Percentiles rank a stretch among this genome's conserved stretches.
These are phyloP conservation scores for Drosophila trapezifrons DNA, from an alignment of 1,140 invertebrate genomes.

Conservation along the genomic window DNA sequence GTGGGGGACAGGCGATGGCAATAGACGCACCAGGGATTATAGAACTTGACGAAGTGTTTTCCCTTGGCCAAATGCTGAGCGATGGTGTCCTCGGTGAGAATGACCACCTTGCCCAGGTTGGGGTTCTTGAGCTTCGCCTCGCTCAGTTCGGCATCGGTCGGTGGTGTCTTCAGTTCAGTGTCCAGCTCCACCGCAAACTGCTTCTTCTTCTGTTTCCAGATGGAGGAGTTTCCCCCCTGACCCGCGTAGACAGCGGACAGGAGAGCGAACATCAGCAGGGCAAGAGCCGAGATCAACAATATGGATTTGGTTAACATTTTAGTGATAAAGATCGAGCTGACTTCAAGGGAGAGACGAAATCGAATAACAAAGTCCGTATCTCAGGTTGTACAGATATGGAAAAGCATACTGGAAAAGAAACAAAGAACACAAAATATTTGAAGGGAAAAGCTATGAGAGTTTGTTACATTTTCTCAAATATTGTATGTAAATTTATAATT, in stretches of 20 bases:
- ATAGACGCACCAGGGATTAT: conserved; percentile 93
- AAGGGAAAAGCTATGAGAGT: too few species aligned
- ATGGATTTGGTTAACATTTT: conserved; percentile 19
- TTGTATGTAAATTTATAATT: too few species aligned
- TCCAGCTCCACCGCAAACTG: conserved; percentile 59
- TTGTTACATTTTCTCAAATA: too few species aligned
- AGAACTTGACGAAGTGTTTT: conserved; percentile 93
- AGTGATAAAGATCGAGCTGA: background rate
- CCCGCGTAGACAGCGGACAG: background rate
- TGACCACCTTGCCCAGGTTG: conserved; percentile 85
- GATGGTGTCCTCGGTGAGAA: conserved; percentile 90
- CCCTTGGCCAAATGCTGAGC: conserved; percentile 87
- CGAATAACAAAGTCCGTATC: too few species aligned
- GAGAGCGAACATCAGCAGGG: conserved; percentile 8
- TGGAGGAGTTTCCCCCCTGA: conserved; percentile 12
- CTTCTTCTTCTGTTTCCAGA: conserved; percentile 34
- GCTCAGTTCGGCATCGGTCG: conserved; percentile 33
- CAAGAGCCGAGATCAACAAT: conserved; percentile 5
- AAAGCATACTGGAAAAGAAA: too few species aligned
- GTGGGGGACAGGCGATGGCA: conserved; percentile 90
- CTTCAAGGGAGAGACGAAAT: too few species aligned
- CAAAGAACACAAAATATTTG: too few species aligned
- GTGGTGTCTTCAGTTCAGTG: conserved; percentile 84
- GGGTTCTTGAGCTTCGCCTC: conserved; percentile 43
- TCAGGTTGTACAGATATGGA: too few species aligned